phyloP scores from a whole-genome alignment of 2,113 vertebrate species.

The Anser brachyrhynchus region DNA sequence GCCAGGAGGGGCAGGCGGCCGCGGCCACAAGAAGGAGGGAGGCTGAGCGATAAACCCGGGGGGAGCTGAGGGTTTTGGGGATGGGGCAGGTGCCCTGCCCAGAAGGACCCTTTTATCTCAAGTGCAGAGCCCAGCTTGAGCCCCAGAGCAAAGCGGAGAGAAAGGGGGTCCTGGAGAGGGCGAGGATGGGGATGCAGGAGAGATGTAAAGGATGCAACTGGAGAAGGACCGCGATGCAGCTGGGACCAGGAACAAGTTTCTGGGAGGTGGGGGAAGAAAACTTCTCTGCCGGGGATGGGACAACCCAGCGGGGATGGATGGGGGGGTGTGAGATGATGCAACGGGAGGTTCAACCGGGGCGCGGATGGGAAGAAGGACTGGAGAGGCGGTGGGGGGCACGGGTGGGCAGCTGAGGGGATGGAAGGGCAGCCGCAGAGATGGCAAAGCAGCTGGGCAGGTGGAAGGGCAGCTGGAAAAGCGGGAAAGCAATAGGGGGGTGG shows the following conservation, averaged over 20 bases:
- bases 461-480: background rate
- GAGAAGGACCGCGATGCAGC: background rate
- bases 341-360: background rate
- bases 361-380: background rate
- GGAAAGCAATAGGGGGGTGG: background rate
- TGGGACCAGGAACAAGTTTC: background rate
- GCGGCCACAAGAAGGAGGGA: background rate
- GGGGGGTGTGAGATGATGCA: conserved; percentile 39
- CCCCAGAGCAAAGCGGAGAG: background rate
- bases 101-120: background rate
- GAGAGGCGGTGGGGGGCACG: background rate
- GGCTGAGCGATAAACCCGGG: background rate
- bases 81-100: background rate
- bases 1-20: background rate
- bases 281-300: background rate
- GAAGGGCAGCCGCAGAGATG: background rate
- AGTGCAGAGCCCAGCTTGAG: accelerated
- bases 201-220: background rate
- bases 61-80: background rate
- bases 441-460: background rate
- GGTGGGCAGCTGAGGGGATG: background rate
- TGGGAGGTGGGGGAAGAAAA: background rate
- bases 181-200: background rate
- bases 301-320: background rate
- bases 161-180: background rate